These are phyloP conservation scores for Aplocera efformata DNA, from an alignment of 2,888 invertebrate species.

Conservation along the genomic window DNA sequence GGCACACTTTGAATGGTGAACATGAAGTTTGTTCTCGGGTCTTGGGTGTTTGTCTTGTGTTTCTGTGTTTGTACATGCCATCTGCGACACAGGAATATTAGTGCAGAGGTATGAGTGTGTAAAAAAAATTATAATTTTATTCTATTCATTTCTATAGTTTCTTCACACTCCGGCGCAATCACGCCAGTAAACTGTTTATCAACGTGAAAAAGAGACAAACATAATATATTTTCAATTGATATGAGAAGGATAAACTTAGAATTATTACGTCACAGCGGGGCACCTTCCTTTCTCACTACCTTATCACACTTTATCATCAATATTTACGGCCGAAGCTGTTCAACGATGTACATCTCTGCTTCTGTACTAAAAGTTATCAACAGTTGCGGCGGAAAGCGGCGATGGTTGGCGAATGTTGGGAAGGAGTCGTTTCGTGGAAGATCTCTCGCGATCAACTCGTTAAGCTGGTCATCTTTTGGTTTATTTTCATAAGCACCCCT, in stretches of 20 bases:
- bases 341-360: conserved; percentile 30
- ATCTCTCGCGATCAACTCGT: conserved; percentile 55
- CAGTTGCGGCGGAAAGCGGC: conserved; percentile 16
- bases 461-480: conserved; percentile 66
- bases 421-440: conserved; percentile 12
- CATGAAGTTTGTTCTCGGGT: no score
- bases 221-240: conserved; percentile 66
- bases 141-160: conserved; percentile 42
- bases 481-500: conserved; percentile 78
- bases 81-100: no score
- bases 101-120: no score
- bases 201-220: conserved; percentile 67
- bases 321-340: conserved; percentile 7
- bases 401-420: conserved; percentile 33
- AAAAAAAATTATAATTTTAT: no score
- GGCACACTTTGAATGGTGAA: no score
- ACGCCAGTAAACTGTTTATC: conserved; percentile 70
- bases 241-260: conserved; percentile 71
- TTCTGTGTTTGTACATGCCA: no score
- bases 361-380: neutral
- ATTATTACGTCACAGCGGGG: conserved; percentile 78
- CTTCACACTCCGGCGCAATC: conserved; percentile 49
- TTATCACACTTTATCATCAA: conserved; percentile 36
- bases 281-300: conserved; percentile 56
- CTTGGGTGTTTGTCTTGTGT: no score